Base-by-base conservation (phyloP, 1,140 invertebrate genomes). In the Hyles euphorbiae region DNA sequence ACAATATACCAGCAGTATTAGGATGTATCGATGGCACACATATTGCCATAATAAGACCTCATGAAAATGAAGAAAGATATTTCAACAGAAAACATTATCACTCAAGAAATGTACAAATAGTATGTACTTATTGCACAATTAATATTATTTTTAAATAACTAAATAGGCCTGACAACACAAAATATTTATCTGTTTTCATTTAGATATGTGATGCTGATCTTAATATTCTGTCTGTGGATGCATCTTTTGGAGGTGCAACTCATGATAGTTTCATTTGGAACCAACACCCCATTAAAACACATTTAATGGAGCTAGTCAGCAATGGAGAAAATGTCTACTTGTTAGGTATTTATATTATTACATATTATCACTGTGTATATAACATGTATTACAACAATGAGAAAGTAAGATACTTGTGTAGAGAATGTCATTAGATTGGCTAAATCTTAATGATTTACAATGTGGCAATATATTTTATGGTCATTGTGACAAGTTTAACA, bases 11-110 rank as follows among this genome's bases (percentile, higher is more conserved):
- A 32, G 63, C 56, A 8, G 56, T 69, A 7, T 53, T 83, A 12
- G 79, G 75, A 10, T 65, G 69, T 40, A 72, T 82, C 51, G 67
- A 78, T 69, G 60, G 67, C n/a, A 72, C 74, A n/a, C 74, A 70
- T 65, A 46, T 74, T 8, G 63, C 70, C 2, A 64, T 74, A 7
- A 43, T 74, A 40, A 55, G 56, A 47, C 69, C 71, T 9, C 8
- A 34, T 10, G 10, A 67, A n/a, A 45, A 66, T 53, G 73, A 67
- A 48, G 70, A 72, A 43, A 46, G 63, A 22, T 77, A 55, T 61
- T 57, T 69, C 43, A 67, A 70, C 45, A 10, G 67, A 7, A 74
- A 74, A 56, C 34, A 53, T 34, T 75, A 46, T 53, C 66, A 75
- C 61, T 64, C 58, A 9, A 49, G 65, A 12, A 74, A 76, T 70